A percentile compares a stretch with the other conserved stretches of the same genome.
Evolutionary conservation across 1,140 invertebrate genomes (phyloP).

Genomic region (Camponotus pennsylvanicus): DNA sequence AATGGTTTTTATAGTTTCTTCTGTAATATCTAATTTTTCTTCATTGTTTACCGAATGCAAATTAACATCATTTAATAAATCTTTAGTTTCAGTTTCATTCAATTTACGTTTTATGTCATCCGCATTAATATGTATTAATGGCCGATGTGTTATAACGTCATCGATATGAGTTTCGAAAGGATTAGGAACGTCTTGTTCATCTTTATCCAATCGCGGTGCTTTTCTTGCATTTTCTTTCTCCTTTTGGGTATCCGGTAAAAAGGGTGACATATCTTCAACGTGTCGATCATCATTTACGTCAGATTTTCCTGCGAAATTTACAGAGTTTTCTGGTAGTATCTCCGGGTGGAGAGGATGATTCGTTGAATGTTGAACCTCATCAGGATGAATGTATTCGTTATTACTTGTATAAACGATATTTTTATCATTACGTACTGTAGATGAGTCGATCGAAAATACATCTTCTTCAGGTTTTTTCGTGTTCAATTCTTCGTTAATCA

Average conservation of each 20-base stretch:
- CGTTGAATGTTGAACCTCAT: conserved; percentile 65
- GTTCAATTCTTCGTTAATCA: neutral
- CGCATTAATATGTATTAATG: conserved; percentile 45
- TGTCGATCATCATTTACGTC: conserved; percentile 73
- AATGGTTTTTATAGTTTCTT: neutral
- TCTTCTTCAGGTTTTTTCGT: neutral
- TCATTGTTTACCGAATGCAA: neutral
- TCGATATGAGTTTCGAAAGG: conserved; percentile 81
- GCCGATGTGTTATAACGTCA: conserved; percentile 75
- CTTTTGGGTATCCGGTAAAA: conserved; percentile 86
- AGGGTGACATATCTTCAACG: conserved; percentile 88
- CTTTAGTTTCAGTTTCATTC: conserved; percentile 61
- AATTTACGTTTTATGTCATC: neutral
- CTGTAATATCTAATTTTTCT: neutral
- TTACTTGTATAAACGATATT: conserved; percentile 31
- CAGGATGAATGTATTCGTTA: neutral
- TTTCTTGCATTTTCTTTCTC: conserved; percentile 80
- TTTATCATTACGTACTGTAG: conserved; percentile 41
- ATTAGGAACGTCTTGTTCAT: conserved; percentile 82
- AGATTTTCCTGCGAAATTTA: conserved; percentile 63
- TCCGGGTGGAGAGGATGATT: conserved; percentile 69
- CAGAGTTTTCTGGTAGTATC: conserved; percentile 63
- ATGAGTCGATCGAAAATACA: neutral
- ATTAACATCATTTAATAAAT: conserved; percentile 57
- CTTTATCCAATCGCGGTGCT: conserved; percentile 82